A percentile compares a stretch with the other conserved stretches of the same genome.
phyloP scores from a whole-genome alignment of 1,140 invertebrate genomes.

The Temnothorax curvispinosus region DNA sequence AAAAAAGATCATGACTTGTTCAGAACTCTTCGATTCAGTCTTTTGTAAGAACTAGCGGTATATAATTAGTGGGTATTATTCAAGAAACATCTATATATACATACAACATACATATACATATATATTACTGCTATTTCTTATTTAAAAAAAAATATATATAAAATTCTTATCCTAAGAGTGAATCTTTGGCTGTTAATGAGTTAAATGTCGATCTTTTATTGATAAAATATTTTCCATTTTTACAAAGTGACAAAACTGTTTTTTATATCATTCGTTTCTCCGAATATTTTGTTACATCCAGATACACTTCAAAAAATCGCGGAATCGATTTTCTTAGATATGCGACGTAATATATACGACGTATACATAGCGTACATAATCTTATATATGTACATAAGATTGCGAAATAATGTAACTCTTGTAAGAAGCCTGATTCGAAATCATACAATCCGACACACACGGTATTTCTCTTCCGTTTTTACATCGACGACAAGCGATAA shows the following conservation, averaged over 20 bases:
- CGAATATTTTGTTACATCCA: background rate
- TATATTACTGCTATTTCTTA: too few species aligned
- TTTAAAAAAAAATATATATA: background rate
- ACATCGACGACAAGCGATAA: conserved; percentile 55
- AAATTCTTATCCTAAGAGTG: background rate
- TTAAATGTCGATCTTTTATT: conserved; percentile 13
- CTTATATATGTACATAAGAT: conserved; percentile 18
- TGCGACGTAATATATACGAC: too few species aligned
- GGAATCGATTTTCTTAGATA: conserved; percentile 11
- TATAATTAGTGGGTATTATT: too few species aligned
- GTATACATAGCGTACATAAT: background rate
- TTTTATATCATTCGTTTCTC: background rate
- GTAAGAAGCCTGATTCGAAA: conserved; percentile 67
- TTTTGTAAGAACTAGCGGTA: too few species aligned
- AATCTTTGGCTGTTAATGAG: background rate
- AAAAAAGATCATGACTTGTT: too few species aligned
- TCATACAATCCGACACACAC: conserved; percentile 61
- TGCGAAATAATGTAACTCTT: conserved; percentile 61
- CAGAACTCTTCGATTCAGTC: too few species aligned
- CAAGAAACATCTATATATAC: too few species aligned
- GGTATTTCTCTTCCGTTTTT: conserved; percentile 60
- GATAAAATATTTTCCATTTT: background rate
- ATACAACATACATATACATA: too few species aligned
- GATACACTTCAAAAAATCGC: too few species aligned
- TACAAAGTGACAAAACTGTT: background rate